These are phyloP conservation scores for Ranitomeya imitator DNA, from an alignment of 2,113 vertebrate genomes.

Conservation along the genomic window DNA sequence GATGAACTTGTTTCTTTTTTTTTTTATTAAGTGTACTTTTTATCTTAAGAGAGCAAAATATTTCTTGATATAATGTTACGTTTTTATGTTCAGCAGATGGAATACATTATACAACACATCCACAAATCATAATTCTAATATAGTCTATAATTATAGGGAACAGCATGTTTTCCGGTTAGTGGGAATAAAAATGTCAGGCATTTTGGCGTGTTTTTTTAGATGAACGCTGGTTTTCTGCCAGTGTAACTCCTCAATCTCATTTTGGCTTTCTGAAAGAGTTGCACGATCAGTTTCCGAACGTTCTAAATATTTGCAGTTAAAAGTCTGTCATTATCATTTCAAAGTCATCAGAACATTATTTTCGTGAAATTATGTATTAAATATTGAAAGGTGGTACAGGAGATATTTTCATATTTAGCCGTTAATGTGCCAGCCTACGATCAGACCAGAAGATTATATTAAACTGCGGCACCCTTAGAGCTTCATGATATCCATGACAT, in stretches of 20 bases:
- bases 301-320: neutral
- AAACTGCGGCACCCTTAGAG: neutral
- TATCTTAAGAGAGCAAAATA: constrained; percentile 42
- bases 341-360: neutral
- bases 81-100: constrained; percentile 56
- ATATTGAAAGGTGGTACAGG: neutral
- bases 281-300: constrained; percentile 11
- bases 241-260: constrained; percentile 21
- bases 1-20: constrained; percentile 18
- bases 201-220: constrained; percentile 51
- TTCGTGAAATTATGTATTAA: neutral
- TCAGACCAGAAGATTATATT: neutral
- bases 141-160: constrained; percentile 50
- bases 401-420: neutral
- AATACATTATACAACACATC: constrained; percentile 52
- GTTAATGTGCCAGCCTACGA: neutral
- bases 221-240: constrained; percentile 56
- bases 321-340: constrained; percentile 15
- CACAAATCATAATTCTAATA: constrained; percentile 54
- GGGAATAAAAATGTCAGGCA: constrained; percentile 53
- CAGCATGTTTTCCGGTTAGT: constrained; percentile 55
- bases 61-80: constrained; percentile 37
- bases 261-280: constrained; percentile 20
- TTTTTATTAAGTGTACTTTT: constrained; percentile 34
- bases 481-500: neutral